Base-by-base conservation (phyloP, 2,888 invertebrate species). In the Habroteleia sp. region DNA sequence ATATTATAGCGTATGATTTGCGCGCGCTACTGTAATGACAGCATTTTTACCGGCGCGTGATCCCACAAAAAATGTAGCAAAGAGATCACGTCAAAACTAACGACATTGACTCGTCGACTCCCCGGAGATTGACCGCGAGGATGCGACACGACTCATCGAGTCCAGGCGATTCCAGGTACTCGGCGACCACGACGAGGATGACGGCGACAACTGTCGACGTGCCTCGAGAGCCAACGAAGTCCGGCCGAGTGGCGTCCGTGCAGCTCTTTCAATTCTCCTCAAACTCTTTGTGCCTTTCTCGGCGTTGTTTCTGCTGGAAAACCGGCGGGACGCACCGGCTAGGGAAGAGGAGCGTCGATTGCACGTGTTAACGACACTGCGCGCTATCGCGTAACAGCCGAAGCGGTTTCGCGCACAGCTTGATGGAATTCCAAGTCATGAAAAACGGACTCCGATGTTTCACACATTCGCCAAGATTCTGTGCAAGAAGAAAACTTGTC, bases 171-270 rank as follows among this genome's bases (percentile, higher is more conserved):
- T 87, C 87, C 83, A 74, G 82, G 87, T 88, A 85, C 78, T 76
- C 25, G 42, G 35, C 29, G 62, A 42, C 14, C 41, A 35, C 44
- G 65, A 31, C 50, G 58, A 54, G 11, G 56, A 63, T 48, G 46
- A 72, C 62, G 56, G 25, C 48, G 50, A 75, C 69, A 46, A 66
- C 78, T 80, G 77, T 80, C 79, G 83, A 88, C 87, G 87, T 87
- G 88, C 84, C 82, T 84, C 82, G 87, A 81, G 82, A 87, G 84
- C 85, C 85, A 87, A 87, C 84, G 84, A 86, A 82, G 81, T 78
- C 77, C 80, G 77, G 79, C 80, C 80, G 81, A 81, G 82, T 80
- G 80, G 77, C 80, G 81, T 20, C 41, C 3, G 41, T 1, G 77
- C 79, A 77, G 81, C 81, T 80, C 76, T 69, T 76, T 79, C 81